Percentiles rank a stretch among this genome's conserved stretches.
phyloP scores from a whole-genome alignment of 2,113 vertebrate genomes.

The Chascanopsetta lugubris region DNA sequence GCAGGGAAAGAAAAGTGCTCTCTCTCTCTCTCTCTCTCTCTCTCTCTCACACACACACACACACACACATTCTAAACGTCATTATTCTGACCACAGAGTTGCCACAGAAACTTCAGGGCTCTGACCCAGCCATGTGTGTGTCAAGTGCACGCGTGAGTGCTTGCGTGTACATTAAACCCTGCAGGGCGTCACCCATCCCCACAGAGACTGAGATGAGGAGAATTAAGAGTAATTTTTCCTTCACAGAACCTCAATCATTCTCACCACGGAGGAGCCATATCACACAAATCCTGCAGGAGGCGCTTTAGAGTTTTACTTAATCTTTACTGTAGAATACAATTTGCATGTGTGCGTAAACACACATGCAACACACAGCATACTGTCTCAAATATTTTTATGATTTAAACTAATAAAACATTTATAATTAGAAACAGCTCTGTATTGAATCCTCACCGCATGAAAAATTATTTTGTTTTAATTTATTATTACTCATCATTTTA shows the following conservation, averaged over 20 bases:
- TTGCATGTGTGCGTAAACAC: too few relatives aligned
- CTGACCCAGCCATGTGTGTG: conserved; percentile 20
- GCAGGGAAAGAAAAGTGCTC: conserved; percentile 60
- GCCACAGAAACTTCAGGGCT: conserved; percentile 37
- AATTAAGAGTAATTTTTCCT: conserved; percentile 55
- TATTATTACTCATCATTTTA: too few relatives aligned
- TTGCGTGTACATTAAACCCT: conserved; percentile 24
- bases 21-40: conserved; percentile 39
- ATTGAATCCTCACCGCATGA: too few relatives aligned
- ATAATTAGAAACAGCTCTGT: too few relatives aligned
- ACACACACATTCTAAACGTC: conserved; percentile 64
- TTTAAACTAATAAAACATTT: too few relatives aligned
- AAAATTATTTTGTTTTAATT: too few relatives aligned
- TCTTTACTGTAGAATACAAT: too few relatives aligned
- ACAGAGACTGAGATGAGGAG: conserved; percentile 46
- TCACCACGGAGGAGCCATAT: conserved; percentile 1
- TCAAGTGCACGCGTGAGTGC: conserved; percentile 10
- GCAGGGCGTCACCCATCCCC: conserved; percentile 40
- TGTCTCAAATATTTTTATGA: too few relatives aligned
- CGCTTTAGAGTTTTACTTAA: too few relatives aligned
- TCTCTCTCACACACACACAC: conserved; percentile 19
- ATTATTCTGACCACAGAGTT: conserved; percentile 66
- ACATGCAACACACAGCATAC: too few relatives aligned
- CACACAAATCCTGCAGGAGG: conserved; percentile 24
- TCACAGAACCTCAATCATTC: conserved; percentile 19